Conservation (phyloP, 1,140 invertebrate genomes). For the Dreissena rostriformis region DNA sequence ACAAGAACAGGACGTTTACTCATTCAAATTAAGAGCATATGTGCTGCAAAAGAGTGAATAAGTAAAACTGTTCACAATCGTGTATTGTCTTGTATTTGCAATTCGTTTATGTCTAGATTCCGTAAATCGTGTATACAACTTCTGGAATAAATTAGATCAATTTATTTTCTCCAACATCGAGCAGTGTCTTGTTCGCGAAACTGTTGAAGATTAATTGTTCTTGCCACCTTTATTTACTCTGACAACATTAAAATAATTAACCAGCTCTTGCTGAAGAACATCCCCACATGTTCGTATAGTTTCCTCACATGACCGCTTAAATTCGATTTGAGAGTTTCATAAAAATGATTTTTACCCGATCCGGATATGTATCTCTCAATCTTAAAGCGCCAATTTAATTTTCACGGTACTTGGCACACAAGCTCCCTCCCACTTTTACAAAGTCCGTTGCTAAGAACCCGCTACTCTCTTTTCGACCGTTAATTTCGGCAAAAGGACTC, state of each 20-base stretch:
- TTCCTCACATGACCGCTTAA: not conserved
- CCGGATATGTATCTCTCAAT: not conserved
- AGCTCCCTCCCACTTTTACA: not conserved
- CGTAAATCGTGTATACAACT: no score
- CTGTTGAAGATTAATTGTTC: not conserved
- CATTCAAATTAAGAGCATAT: no score
- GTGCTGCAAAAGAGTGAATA: no score
- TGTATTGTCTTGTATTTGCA: no score
- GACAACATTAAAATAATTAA: slow-evolving; percentile 13
- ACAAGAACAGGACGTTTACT: no score
- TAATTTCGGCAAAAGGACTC: slow-evolving; percentile 34
- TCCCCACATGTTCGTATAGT: slow-evolving; percentile 38
- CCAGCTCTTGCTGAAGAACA: not conserved
- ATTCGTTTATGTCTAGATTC: no score
- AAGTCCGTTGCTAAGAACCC: slow-evolving; percentile 31
- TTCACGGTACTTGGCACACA: slow-evolving; percentile 33
- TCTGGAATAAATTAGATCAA: slow-evolving; percentile 13
- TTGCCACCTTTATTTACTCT: slow-evolving; percentile 14
- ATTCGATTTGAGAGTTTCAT: slow-evolving; percentile 40
- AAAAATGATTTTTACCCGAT: slow-evolving; percentile 27
- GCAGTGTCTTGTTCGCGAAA: slow-evolving; percentile 12
- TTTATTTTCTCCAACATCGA: slow-evolving; percentile 31
- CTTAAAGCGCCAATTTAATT: slow-evolving; percentile 7
- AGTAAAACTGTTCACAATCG: no score
- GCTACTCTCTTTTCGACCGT: slow-evolving; percentile 24